phyloP scores from a whole-genome alignment of 2,797 vertebrate genomes.

The Myotis daubentonii region DNA sequence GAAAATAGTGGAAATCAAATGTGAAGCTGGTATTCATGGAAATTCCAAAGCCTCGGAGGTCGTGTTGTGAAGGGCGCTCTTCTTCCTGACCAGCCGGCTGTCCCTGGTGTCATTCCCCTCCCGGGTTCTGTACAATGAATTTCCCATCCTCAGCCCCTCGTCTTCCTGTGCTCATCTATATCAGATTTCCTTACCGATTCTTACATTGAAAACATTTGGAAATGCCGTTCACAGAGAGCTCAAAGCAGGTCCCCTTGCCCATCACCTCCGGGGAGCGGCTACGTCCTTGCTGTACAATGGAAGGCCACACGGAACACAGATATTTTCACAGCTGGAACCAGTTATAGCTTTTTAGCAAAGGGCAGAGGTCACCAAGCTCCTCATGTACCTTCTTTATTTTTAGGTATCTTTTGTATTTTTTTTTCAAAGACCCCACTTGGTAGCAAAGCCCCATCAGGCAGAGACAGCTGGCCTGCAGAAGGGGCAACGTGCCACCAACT shows the following conservation, averaged over 20 bases:
- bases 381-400: neutral
- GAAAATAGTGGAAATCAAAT: slow-evolving; percentile 59
- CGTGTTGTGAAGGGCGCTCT: neutral
- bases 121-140: neutral
- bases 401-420: neutral
- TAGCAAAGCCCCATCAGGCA: neutral
- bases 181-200: neutral
- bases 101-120: neutral
- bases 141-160: neutral
- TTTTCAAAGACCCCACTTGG: neutral
- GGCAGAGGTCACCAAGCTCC: neutral
- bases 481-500: neutral
- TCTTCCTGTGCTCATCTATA: neutral
- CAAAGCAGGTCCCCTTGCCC: neutral
- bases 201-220: neutral
- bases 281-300: neutral
- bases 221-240: neutral
- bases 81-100: neutral
- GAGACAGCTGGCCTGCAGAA: neutral
- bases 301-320: neutral
- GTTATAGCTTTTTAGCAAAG: neutral
- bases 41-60: neutral
- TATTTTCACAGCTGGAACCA: neutral
- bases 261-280: neutral
- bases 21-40: neutral